These are phyloP conservation scores for Nemotelus nigrinus DNA, from an alignment of 2,888 invertebrate genomes.

Conservation along the genomic window DNA sequence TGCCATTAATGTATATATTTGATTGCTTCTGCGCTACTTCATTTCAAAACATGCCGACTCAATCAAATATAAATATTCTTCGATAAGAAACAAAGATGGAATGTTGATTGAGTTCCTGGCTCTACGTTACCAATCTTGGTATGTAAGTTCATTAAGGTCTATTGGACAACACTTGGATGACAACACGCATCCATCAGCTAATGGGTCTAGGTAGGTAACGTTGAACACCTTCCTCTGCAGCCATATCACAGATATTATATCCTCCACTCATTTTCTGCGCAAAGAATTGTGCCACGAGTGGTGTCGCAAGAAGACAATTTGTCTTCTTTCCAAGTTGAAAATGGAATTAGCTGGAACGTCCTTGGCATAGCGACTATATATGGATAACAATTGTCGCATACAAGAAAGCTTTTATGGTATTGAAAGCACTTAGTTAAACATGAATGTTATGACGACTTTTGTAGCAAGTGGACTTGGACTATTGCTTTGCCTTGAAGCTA, in stretches of 20 bases:
- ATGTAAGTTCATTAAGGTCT: too few relatives aligned
- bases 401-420: conserved; percentile 24
- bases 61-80: too few relatives aligned
- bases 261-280: conserved; percentile 1
- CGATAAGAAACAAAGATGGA: too few relatives aligned
- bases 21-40: neutral
- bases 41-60: too few relatives aligned
- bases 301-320: conserved; percentile 40
- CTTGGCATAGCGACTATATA: conserved; percentile 16
- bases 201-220: too few relatives aligned
- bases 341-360: conserved; percentile 32
- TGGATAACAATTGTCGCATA: conserved; percentile 1
- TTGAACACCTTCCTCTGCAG: too few relatives aligned
- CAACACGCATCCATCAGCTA: too few relatives aligned
- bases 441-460: conserved; percentile 31
- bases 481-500: conserved; percentile 29
- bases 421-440: conserved; percentile 38
- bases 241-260: too few relatives aligned
- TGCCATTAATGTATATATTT: neutral
- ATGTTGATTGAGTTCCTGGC: too few relatives aligned
- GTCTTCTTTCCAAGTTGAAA: conserved; percentile 35
- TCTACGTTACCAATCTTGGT: too few relatives aligned
- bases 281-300: conserved; percentile 25
- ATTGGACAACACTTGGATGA: too few relatives aligned
- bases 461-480: conserved; percentile 16